Evolutionary conservation across 2,888 invertebrate species (phyloP).

Genomic region (Patella caerulea): DNA sequence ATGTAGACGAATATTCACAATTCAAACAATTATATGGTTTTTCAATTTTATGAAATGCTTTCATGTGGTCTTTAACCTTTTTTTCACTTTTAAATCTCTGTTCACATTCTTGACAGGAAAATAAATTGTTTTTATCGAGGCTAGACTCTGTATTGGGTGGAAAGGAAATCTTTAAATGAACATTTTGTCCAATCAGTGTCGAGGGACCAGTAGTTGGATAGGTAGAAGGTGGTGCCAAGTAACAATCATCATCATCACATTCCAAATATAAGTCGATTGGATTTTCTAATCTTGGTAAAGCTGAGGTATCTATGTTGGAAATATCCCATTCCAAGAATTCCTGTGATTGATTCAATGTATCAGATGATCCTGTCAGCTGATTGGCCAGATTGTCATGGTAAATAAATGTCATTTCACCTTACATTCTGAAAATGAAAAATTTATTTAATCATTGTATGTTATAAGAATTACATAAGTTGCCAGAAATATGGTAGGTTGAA

Average conservation of each 20-base stretch:
- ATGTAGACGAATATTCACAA: slow-evolving; percentile 27
- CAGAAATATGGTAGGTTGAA: no score
- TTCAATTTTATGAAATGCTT: slow-evolving; percentile 20
- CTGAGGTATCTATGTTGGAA: neutral
- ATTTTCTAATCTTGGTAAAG: slow-evolving; percentile 17
- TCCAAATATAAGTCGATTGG: slow-evolving; percentile 37
- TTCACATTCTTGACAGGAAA: slow-evolving; percentile 29
- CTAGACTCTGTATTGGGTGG: slow-evolving; percentile 18
- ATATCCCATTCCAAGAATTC: slow-evolving; percentile 1
- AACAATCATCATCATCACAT: slow-evolving; percentile 41
- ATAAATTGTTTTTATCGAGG: neutral
- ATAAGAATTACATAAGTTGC: no score
- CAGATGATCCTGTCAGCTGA: neutral
- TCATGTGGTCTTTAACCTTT: slow-evolving; percentile 33
- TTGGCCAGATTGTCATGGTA: slow-evolving; percentile 7
- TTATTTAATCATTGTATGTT: no score
- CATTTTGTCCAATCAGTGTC: slow-evolving; percentile 33
- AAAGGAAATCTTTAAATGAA: slow-evolving; percentile 35
- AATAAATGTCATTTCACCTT: neutral
- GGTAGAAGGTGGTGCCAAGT: slow-evolving; percentile 18
- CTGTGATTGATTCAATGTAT: neutral
- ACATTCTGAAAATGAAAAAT: no score
- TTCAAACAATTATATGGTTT: slow-evolving; percentile 26
- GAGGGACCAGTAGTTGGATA: slow-evolving; percentile 10
- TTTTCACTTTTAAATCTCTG: slow-evolving; percentile 31